Conservation (phyloP, 1,140 invertebrate species). For the Eubasilissa regina region DNA sequence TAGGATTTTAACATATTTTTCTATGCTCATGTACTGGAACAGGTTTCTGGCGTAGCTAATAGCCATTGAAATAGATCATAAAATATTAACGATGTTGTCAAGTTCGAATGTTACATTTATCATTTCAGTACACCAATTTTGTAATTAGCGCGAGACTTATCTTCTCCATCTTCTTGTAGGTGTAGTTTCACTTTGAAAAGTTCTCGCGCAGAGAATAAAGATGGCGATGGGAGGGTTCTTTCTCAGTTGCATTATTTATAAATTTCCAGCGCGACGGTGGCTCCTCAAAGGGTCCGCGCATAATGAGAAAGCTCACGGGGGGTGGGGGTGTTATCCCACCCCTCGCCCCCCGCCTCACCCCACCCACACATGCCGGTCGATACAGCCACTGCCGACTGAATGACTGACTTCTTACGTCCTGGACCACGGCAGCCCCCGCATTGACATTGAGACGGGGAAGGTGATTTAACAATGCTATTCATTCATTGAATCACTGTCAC, state of each 20-base stretch:
- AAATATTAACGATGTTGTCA: too few relatives aligned
- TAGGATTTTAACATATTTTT: too few relatives aligned
- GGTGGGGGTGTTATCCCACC: too few relatives aligned
- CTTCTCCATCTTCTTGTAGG: too few relatives aligned
- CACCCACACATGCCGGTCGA: constrained; percentile 42
- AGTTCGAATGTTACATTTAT: too few relatives aligned
- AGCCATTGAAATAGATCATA: too few relatives aligned
- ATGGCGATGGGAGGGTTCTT: constrained; percentile 16
- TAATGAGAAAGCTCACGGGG: constrained; percentile 44
- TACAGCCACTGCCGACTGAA: constrained; percentile 18
- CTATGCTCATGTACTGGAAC: too few relatives aligned
- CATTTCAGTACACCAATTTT: too few relatives aligned
- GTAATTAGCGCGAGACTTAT: too few relatives aligned
- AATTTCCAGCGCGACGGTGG: constrained; percentile 39
- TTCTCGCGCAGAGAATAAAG: background rate
- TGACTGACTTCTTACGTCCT: constrained; percentile 42
- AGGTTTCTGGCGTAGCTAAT: too few relatives aligned
- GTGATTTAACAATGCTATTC: constrained; percentile 1
- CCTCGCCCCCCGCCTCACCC: constrained; percentile 11
- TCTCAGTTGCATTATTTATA: constrained; percentile 49
- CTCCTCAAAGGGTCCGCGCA: constrained; percentile 35
- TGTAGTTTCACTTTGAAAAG: constrained; percentile 14
- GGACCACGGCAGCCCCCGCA: constrained; percentile 18
- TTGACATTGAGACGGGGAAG: constrained; percentile 36
- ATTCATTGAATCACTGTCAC: constrained; percentile 13